phyloP scores from a whole-genome alignment of 2,888 invertebrate genomes.

The Xestoiulus laeticollis region DNA sequence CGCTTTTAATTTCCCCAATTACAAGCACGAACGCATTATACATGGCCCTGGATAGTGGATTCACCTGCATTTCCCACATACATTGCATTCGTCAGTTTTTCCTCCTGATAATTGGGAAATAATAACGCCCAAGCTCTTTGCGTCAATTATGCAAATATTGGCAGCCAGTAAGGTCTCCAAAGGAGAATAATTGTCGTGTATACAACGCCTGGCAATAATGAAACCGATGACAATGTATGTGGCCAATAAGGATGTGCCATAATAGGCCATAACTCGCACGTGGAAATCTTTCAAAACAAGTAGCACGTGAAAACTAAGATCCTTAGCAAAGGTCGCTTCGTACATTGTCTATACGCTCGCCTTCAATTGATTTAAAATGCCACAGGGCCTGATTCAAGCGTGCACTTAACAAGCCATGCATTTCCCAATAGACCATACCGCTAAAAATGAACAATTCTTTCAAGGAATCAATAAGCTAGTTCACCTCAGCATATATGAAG shows the following conservation, averaged over 20 bases:
- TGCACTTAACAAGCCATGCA: background rate
- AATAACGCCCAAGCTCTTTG: background rate
- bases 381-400: background rate
- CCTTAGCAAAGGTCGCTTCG: background rate
- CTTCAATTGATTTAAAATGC: constrained; percentile 26
- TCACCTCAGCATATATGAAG: background rate
- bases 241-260: background rate
- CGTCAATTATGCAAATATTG: constrained; percentile 19
- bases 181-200: background rate
- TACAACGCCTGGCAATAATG: background rate
- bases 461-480: background rate
- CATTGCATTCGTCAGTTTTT: background rate
- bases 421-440: background rate
- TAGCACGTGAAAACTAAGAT: background rate
- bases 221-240: background rate
- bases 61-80: background rate
- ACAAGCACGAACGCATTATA: background rate
- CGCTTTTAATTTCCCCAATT: constrained; percentile 17
- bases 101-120: constrained; percentile 13
- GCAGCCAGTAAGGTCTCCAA: background rate
- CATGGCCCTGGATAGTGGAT: background rate
- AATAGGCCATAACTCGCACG: background rate
- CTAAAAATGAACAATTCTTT: background rate
- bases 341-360: background rate
- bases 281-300: background rate